Evolutionary conservation across 30 jellyfish, hydroid and myxozoan species (phyloP), one percentile per base, ranked within the genome.

Genomic region (Hydractinia symbiolongicarpus): DNA sequence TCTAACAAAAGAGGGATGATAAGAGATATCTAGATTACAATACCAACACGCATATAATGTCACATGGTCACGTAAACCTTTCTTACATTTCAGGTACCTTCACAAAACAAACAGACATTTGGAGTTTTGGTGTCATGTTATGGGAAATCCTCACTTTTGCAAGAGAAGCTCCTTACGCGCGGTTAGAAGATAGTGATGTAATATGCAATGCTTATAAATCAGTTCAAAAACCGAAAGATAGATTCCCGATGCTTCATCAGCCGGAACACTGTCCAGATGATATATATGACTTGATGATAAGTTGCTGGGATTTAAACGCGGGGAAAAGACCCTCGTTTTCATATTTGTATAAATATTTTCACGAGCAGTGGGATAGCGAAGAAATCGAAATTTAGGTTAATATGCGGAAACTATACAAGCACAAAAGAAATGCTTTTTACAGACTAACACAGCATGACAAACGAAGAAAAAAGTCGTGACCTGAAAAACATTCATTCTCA

Each of bases 121-220:
- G 97, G 97, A 85, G 96, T 14, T 90, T 86, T 66, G 97, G 91
- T 56, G 96, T 90, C 69, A 90, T 96, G 4, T 78, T 90, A n/a
- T 90, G 97, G 97, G 97, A 90, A 81, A 79, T 90, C 16, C 79
- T 90, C n/a, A 86, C 95, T 16, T 86, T 86, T 72, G 97, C 97
- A 20, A 80, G 94, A 51, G 96, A 90, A 44, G 54, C 97, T 15
- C 97, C 97, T 11, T 90, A 76, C 67, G 80, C 76, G n/a, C 77
- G 76, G 13, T 68, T 90, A 21, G 75, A 58, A 40, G 97, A 90
- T 71, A 90, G 79, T 61, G 89, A 90, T 50, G 96, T 90, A 19
- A 90, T 90, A 53, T 93, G 83, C 50, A 83, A 82, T 68, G 97
- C 97, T 53, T 86, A 96, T 82, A 84, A 91, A 9, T 81, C 83